These are phyloP conservation scores for Axea sp. DNA, from an alignment of 2,888 invertebrate species.

Conservation along the genomic window DNA sequence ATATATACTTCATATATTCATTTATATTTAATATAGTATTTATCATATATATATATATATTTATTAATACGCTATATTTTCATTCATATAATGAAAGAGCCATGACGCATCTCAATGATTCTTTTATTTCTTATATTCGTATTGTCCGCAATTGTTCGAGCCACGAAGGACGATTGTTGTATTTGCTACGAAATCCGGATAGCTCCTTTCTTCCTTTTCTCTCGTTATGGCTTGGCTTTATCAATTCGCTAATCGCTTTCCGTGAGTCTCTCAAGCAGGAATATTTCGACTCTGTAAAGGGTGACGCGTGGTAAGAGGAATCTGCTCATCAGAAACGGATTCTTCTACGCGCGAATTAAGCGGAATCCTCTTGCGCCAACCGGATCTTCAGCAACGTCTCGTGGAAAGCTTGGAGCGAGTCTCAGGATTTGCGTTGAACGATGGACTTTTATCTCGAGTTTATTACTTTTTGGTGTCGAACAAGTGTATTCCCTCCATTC, in stretches of 20 bases:
- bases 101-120: conserved; percentile 32
- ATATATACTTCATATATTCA: conserved; percentile 18
- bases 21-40: conserved; percentile 3
- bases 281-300: too few species aligned
- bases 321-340: too few species aligned
- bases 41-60: conserved; percentile 6
- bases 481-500: conserved; percentile 7
- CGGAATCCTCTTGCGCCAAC: too few species aligned
- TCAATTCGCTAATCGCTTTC: conserved; percentile 2
- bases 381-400: too few species aligned
- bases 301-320: too few species aligned
- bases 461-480: conserved; percentile 41
- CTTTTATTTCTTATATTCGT: conserved; percentile 23
- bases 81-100: conserved; percentile 41
- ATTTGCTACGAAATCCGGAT: conserved; percentile 26
- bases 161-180: conserved; percentile 58
- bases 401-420: conserved; percentile 1
- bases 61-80: conserved; percentile 33
- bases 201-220: background rate
- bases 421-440: background rate
- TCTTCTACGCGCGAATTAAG: too few species aligned
- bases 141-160: conserved; percentile 59
- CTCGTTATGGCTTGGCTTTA: conserved; percentile 30
- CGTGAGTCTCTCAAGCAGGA: background rate
- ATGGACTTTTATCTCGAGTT: conserved; percentile 14